phyloP scores from a whole-genome alignment of 2,888 invertebrate species.

The Thymelicus sylvestris region DNA sequence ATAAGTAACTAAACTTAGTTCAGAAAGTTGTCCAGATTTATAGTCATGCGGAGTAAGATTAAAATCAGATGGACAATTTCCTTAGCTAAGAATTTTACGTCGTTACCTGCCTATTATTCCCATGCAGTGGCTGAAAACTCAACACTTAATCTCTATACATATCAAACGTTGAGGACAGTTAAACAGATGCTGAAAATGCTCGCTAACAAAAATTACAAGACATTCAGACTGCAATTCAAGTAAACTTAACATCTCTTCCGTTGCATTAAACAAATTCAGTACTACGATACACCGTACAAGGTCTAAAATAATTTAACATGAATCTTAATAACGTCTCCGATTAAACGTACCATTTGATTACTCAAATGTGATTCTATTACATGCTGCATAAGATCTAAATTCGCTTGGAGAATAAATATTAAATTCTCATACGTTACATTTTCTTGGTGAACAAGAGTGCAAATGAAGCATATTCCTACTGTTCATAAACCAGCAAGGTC shows the following conservation, averaged over 20 bases:
- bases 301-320: slow-evolving; percentile 13
- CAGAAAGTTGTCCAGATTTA: too few relatives aligned
- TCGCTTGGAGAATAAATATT: slow-evolving; percentile 26
- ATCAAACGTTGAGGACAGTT: slow-evolving; percentile 12
- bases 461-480: slow-evolving; percentile 33
- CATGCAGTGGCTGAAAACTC: too few relatives aligned
- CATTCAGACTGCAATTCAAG: slow-evolving; percentile 29
- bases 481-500: slow-evolving; percentile 29
- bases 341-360: slow-evolving; percentile 19
- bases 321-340: slow-evolving; percentile 18
- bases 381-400: slow-evolving; percentile 3
- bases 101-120: too few relatives aligned
- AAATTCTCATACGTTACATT: slow-evolving; percentile 36
- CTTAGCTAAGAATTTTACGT: too few relatives aligned
- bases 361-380: slow-evolving; percentile 18
- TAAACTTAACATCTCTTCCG: slow-evolving; percentile 22
- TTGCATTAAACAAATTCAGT: slow-evolving; percentile 12
- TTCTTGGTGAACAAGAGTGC: slow-evolving; percentile 35
- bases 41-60: too few relatives aligned
- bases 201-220: slow-evolving; percentile 36
- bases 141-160: neutral
- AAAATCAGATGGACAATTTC: too few relatives aligned
- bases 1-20: too few relatives aligned
- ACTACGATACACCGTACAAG: neutral
- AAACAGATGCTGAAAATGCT: slow-evolving; percentile 28